Conservation (phyloP, 2,797 vertebrate genomes). For the Bovichtus variegatus region DNA sequence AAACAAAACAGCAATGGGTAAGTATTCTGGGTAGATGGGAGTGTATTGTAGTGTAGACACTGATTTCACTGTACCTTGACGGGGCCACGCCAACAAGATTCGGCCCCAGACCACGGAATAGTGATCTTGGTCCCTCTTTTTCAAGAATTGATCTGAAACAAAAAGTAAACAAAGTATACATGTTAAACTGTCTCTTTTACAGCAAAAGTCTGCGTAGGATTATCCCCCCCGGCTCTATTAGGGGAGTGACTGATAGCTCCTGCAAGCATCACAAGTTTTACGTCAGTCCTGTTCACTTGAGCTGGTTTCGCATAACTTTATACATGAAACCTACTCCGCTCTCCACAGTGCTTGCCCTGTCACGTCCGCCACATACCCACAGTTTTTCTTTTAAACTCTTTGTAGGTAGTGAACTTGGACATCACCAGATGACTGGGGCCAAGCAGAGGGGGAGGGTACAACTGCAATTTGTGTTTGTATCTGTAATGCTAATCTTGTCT, state of each 20-base stretch:
- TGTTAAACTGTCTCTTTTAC: neutral
- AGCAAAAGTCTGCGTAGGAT: neutral
- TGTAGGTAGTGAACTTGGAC: slow-evolving; percentile 18
- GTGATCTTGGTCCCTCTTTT: slow-evolving; percentile 97
- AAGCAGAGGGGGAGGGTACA: neutral
- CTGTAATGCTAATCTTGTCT: slow-evolving; percentile 3
- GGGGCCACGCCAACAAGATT: slow-evolving; percentile 98
- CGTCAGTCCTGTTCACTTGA: slow-evolving; percentile 10
- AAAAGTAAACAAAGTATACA: slow-evolving; percentile 30
- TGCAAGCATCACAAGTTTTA: slow-evolving; percentile 7
- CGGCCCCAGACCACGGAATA: slow-evolving; percentile 96
- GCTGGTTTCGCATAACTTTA: slow-evolving; percentile 9
- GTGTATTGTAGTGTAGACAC: neutral
- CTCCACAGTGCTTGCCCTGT: neutral
- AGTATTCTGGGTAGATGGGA: neutral
- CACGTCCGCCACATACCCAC: slow-evolving; percentile 21
- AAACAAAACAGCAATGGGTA: neutral
- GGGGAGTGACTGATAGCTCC: neutral
- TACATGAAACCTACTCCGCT: slow-evolving; percentile 16
- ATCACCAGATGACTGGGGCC: slow-evolving; percentile 16
- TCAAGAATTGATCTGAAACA: slow-evolving; percentile 94
- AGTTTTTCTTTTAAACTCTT: slow-evolving; percentile 18
- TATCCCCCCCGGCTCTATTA: neutral
- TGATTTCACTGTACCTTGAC: slow-evolving; percentile 89
- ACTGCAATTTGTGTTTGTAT: neutral